A percentile compares a stretch with the other conserved stretches of the same genome.
Evolutionary conservation across 2,888 invertebrate species (phyloP).

Genomic region (Fabriciana adippe): DNA sequence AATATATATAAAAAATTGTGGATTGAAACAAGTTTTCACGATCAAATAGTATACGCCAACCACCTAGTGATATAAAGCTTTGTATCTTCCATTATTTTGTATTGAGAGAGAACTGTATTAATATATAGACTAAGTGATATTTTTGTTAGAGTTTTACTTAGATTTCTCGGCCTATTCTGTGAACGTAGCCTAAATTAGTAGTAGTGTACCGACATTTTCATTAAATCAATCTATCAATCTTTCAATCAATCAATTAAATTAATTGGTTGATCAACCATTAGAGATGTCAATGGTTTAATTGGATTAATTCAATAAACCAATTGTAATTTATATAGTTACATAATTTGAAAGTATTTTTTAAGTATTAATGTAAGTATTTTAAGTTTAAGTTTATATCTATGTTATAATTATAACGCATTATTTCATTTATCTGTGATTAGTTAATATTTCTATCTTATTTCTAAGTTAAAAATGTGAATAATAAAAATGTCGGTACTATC

Average conservation of each 20-base stretch:
- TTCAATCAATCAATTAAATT: background rate
- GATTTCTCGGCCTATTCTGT: constrained; percentile 38
- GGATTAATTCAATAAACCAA: background rate
- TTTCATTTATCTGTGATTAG: constrained; percentile 31
- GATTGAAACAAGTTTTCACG: background rate
- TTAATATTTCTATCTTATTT: constrained; percentile 11
- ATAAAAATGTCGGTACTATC: constrained; percentile 42
- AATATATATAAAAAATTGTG: background rate
- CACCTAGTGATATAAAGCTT: constrained; percentile 35
- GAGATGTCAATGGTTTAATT: background rate
- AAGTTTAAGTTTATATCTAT: too few relatives aligned
- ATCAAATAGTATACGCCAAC: constrained; percentile 22
- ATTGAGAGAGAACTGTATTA: constrained; percentile 40
- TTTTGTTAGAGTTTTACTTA: constrained; percentile 41
- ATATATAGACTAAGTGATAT: constrained; percentile 40
- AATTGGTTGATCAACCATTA: background rate
- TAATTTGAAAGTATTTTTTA: background rate
- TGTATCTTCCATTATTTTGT: constrained; percentile 43
- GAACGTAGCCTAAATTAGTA: constrained; percentile 34
- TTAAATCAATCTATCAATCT: background rate
- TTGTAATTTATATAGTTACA: background rate
- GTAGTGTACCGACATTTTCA: constrained; percentile 37
- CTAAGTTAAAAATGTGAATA: background rate
- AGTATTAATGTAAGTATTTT: too few relatives aligned
- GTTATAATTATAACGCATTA: constrained; percentile 4